Base-by-base conservation (phyloP, 2,113 vertebrate genomes). In the Sturnira hondurensis region DNA sequence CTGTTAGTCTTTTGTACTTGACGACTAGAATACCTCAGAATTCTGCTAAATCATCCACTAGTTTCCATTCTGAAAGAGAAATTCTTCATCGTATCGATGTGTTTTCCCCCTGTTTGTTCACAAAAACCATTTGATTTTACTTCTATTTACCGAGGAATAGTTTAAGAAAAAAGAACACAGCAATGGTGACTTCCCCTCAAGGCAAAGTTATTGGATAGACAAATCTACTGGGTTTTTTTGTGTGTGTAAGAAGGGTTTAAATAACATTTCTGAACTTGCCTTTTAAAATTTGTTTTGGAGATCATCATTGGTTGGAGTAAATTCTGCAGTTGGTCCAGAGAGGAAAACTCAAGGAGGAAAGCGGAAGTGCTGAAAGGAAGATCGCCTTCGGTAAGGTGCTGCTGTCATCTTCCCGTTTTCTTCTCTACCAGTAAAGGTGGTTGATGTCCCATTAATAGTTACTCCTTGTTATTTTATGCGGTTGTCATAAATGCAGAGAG, bases 201-300 rank as follows among this genome's bases (percentile, higher is more conserved):
- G 52, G 20, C 7, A 84, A 43, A 76, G 7, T 50, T 80, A 54
- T 88, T 67, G 67, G 24, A 78, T 93, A 38, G 74, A 83, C 7
- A 94, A 86, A 41, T 65, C 20, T 92, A 36, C 10, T 74, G 41
- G 7, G 31, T 61, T 94, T 87, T n/a, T n/a, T n/a, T n/a, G n/a
- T n/a, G n/a, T 90, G 28, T 85, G 45, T 45, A 65, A 58, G 36
- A 84, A 74, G 63, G 52, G 36, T 81, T 80, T 86, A 82, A 77
- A 73, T 20, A 89, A 68, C 12, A 68, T 71, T 87, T 41, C 22
- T 77, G 7, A 92, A 71, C 78, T 92, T 84, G 7, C 1, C 19
- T 41, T 89, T 78, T 68, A 74, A 9, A 71, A 83, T 92, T 86
- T 87, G 22, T 50, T 95, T 85, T 92, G 45, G 41, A 93, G 68